A percentile compares a stretch with the other conserved stretches of the same genome.
Conservation (phyloP, 2,888 invertebrate species). For the Xiphydria camelus region DNA sequence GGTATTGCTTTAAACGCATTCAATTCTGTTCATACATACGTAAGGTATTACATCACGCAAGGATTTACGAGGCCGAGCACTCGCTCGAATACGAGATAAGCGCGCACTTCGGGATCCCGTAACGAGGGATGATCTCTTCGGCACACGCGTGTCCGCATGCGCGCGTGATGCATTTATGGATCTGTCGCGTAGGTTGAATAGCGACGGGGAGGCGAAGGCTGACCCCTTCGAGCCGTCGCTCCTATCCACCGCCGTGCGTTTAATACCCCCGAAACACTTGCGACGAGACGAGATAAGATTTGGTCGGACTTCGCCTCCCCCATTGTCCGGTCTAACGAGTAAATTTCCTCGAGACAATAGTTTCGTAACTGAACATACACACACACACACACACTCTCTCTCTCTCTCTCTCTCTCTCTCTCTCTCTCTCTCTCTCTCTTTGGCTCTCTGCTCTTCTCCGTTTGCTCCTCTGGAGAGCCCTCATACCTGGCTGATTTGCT, state of each 20-base stretch:
- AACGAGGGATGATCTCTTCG: no score
- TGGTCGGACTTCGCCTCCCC: background rate
- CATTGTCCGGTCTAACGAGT: conserved; percentile 35
- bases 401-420: background rate
- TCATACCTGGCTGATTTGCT: no score
- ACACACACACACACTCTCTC: no score
- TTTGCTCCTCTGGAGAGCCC: no score
- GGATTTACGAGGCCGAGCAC: no score
- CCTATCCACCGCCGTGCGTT: conserved; percentile 25
- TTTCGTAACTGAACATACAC: background rate
- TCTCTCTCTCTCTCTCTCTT: conserved; percentile 5
- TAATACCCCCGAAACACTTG: conserved; percentile 31
- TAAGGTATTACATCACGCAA: no score
- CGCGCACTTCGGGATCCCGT: no score
- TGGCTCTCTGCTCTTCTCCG: no score
- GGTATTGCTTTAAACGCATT: no score
- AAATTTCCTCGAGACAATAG: conserved; percentile 36
- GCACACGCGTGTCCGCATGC: no score
- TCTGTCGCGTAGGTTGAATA: conserved; percentile 14
- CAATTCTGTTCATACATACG: no score
- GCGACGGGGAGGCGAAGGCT: background rate
- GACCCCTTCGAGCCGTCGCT: conserved; percentile 6
- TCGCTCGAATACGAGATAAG: no score
- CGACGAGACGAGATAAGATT: background rate
- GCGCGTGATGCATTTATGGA: conserved; percentile 20